phyloP scores from a whole-genome alignment of 1,140 invertebrate species.

The Zaprionus inermis region DNA sequence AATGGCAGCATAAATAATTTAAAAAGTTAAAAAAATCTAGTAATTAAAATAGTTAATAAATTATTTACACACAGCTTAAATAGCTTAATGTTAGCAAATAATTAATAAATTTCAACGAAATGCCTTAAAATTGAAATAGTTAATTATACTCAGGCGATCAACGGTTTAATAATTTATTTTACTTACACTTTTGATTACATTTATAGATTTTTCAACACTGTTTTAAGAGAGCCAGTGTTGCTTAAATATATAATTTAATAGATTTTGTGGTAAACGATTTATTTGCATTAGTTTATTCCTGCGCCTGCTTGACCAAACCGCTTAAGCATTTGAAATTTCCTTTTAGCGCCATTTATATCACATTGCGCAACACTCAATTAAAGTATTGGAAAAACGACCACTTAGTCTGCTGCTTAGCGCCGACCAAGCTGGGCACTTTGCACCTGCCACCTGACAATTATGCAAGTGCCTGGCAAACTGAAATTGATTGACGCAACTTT shows the following conservation, averaged over 20 bases:
- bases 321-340: neutral
- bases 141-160: too few species aligned
- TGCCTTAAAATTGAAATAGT: too few species aligned
- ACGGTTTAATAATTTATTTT: too few species aligned
- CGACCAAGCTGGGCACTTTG: neutral
- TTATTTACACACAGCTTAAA: neutral
- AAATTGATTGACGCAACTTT: constrained; percentile 21
- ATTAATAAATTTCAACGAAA: neutral
- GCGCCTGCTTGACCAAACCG: too few species aligned
- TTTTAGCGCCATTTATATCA: neutral
- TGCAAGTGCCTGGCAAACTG: constrained; percentile 19
- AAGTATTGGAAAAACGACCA: neutral
- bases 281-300: too few species aligned
- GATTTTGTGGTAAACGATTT: too few species aligned
- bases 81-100: too few species aligned
- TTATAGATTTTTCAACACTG: too few species aligned
- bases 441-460: constrained; percentile 20
- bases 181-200: too few species aligned
- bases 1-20: neutral
- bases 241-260: too few species aligned
- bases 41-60: neutral
- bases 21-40: neutral
- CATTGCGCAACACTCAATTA: neutral
- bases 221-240: too few species aligned
- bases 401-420: neutral